Evolutionary conservation across 2,797 vertebrate genomes (phyloP).

Genomic region (Luscinia luscinia): DNA sequence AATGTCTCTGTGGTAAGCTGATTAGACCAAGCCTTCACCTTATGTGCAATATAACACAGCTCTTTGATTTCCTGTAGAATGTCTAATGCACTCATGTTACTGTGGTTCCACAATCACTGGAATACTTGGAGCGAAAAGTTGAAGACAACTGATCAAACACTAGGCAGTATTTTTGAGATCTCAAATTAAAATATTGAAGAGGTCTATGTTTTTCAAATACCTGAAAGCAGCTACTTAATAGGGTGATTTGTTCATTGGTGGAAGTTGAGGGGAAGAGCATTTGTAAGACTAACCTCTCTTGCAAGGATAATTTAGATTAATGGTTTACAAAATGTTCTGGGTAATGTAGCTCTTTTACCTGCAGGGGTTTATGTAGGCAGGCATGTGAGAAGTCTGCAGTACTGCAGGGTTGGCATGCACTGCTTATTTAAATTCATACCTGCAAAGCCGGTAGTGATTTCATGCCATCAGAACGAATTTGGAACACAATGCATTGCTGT

Average conservation of each 20-base stretch:
- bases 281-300: slow-evolving; percentile 49
- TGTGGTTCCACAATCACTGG: not conserved
- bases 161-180: not conserved
- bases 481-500: not conserved
- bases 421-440: slow-evolving; percentile 22
- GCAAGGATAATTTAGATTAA: slow-evolving; percentile 58
- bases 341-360: slow-evolving; percentile 44
- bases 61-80: not conserved
- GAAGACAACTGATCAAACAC: not conserved
- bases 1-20: not conserved
- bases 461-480: not conserved
- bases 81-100: not conserved
- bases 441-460: not conserved
- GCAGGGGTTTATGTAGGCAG: slow-evolving; percentile 17
- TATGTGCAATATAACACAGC: not conserved
- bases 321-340: slow-evolving; percentile 61
- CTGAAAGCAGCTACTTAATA: not conserved
- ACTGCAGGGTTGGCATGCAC: not conserved
- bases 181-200: not conserved
- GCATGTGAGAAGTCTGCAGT: slow-evolving; percentile 2
- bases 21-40: not conserved
- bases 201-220: not conserved
- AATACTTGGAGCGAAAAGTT: not conserved
- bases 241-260: not conserved
- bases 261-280: not conserved